A percentile compares a stretch with the other conserved stretches of the same genome.
Conservation (phyloP, 2,888 invertebrate genomes). For the Plemyria rubiginata region DNA sequence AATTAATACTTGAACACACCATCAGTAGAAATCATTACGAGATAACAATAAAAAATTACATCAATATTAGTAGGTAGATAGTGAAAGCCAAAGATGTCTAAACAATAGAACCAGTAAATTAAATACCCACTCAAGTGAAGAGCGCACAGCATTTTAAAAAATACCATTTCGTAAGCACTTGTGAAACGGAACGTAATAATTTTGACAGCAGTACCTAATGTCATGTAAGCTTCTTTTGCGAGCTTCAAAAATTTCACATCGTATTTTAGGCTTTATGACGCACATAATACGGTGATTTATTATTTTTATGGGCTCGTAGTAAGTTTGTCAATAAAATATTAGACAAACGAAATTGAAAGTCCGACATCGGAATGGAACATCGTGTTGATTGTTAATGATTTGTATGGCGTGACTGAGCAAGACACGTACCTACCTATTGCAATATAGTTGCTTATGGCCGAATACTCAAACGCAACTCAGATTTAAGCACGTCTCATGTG, state of each 20-base stretch:
- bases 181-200: constrained; percentile 53
- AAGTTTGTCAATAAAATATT: constrained; percentile 49
- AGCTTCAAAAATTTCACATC: constrained; percentile 12
- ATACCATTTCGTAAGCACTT: constrained; percentile 57
- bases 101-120: constrained; percentile 46
- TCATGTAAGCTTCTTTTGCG: constrained; percentile 52
- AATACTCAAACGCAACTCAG: too few relatives aligned
- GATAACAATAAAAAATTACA: constrained; percentile 22
- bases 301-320: constrained; percentile 16
- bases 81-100: constrained; percentile 28
- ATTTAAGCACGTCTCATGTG: too few relatives aligned
- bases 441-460: neutral
- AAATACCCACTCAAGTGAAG: constrained; percentile 40
- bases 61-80: constrained; percentile 20
- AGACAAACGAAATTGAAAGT: constrained; percentile 69
- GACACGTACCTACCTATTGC: neutral
- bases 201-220: constrained; percentile 64
- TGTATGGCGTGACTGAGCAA: constrained; percentile 39
- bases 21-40: constrained; percentile 20
- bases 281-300: constrained; percentile 25
- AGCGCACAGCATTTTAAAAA: constrained; percentile 51
- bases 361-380: constrained; percentile 41
- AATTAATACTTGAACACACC: too few relatives aligned
- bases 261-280: constrained; percentile 39
- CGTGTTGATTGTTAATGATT: constrained; percentile 56